Evolutionary conservation across 2,888 invertebrate species (phyloP).

Genomic region (Phanerotoma sp.): DNA sequence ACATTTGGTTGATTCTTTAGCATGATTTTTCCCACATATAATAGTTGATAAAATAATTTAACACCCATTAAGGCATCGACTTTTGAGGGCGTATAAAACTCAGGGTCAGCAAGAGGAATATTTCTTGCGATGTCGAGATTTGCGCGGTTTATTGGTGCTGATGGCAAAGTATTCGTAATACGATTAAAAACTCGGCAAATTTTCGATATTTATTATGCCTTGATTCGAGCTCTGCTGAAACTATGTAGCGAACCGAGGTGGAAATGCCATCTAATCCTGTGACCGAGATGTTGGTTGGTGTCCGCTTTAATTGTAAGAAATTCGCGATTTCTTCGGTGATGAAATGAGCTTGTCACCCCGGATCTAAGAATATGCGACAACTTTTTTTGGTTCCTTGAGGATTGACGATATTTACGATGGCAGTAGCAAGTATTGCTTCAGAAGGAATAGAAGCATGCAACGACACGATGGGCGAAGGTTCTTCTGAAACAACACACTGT

Average conservation of each 20-base stretch:
- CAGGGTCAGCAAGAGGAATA: too few species aligned
- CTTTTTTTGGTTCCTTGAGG: background rate
- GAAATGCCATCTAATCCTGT: background rate
- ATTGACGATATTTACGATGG: background rate
- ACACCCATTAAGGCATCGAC: too few species aligned
- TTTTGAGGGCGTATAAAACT: too few species aligned
- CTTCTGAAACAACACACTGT: background rate
- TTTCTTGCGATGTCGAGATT: too few species aligned
- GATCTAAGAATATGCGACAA: background rate
- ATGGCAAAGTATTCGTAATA: too few species aligned
- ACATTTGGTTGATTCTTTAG: too few species aligned
- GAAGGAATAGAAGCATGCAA: background rate
- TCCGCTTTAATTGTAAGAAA: background rate
- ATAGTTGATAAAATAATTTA: too few species aligned
- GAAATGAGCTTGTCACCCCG: background rate
- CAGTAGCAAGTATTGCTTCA: background rate
- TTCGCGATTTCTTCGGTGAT: background rate
- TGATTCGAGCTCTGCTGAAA: background rate
- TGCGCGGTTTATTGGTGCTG: too few species aligned
- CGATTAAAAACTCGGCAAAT: background rate
- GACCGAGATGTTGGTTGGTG: background rate
- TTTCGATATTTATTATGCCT: background rate
- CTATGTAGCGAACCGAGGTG: background rate
- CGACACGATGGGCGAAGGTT: background rate
- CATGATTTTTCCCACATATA: conserved; percentile 14